Evolutionary conservation across 1,140 invertebrate species (phyloP).

Genomic region (Hylaeus volcanicus): DNA sequence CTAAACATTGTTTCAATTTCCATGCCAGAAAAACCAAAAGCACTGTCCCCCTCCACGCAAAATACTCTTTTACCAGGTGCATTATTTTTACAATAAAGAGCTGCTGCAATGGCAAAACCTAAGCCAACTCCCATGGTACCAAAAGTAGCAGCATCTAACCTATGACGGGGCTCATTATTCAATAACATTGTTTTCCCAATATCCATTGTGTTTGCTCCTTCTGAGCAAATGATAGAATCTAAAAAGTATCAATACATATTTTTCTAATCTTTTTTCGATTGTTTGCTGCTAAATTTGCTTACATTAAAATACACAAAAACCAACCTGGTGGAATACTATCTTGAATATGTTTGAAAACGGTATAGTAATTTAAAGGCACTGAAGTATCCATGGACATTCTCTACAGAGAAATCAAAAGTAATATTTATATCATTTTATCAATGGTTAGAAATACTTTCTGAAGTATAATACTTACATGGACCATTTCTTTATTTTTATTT

Average conservation of each 20-base stretch:
- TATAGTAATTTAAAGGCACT: slow-evolving; percentile 96
- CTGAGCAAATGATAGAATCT: slow-evolving; percentile 96
- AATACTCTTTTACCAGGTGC: slow-evolving; percentile 91
- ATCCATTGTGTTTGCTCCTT: slow-evolving; percentile 99
- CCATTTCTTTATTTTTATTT: slow-evolving; percentile 81
- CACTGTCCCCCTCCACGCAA: slow-evolving; percentile 96
- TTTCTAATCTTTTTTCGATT: not conserved
- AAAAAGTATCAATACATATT: slow-evolving; percentile 33
- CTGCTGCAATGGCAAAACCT: slow-evolving; percentile 96
- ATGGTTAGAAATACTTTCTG: not conserved
- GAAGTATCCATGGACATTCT: slow-evolving; percentile 83
- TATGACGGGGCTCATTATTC: slow-evolving; percentile 91
- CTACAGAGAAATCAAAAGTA: slow-evolving; percentile 67
- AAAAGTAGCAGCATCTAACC: slow-evolving; percentile 95
- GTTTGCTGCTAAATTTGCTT: not conserved
- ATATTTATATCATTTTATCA: not conserved
- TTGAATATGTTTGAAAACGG: slow-evolving; percentile 91
- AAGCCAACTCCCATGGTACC: slow-evolving; percentile 98
- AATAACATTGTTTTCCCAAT: slow-evolving; percentile 94
- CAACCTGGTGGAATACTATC: slow-evolving; percentile 84
- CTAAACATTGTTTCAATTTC: slow-evolving; percentile 97
- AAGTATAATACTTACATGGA: slow-evolving; percentile 75
- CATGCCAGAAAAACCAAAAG: slow-evolving; percentile 98
- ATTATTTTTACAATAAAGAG: slow-evolving; percentile 92
- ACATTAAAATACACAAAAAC: slow-evolving; percentile 1